phyloP scores from a whole-genome alignment of 37 sponge, comb jelly and placozoan genomes.

The Lycopodina hypogea region DNA sequence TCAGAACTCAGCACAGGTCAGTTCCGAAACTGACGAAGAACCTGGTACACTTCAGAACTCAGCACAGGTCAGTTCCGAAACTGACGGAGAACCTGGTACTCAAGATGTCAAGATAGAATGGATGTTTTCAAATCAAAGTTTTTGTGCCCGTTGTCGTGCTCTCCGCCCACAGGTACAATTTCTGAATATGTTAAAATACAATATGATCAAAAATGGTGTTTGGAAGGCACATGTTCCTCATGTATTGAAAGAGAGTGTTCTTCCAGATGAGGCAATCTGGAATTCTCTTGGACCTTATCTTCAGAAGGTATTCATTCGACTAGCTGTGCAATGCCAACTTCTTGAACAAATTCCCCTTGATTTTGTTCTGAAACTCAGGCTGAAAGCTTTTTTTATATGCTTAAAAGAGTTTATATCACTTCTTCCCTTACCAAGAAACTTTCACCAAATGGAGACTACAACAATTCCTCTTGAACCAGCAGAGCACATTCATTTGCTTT shows the following conservation, averaged over 20 bases:
- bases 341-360: slow-evolving; percentile 7
- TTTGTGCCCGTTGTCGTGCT: background rate
- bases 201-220: background rate
- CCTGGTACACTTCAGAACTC: background rate
- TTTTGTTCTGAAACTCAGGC: background rate
- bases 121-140: background rate
- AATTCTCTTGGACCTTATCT: background rate
- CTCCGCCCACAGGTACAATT: slow-evolving; percentile 13
- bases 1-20: too few relatives aligned
- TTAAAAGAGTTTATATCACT: slow-evolving; percentile 17
- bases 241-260: background rate
- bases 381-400: background rate
- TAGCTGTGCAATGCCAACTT: background rate
- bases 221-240: background rate
- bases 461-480: background rate
- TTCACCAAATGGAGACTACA: background rate
- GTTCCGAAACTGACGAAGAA: background rate
- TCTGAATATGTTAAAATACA: background rate
- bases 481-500: background rate
- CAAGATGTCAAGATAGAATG: background rate
- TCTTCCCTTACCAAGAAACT: slow-evolving; percentile 4
- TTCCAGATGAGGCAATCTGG: slow-evolving; percentile 1
- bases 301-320: background rate
- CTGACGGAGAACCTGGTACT: background rate
- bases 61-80: background rate